phyloP scores from a whole-genome alignment of 2,797 vertebrate species.

The Mormyrus proboscirostris region DNA sequence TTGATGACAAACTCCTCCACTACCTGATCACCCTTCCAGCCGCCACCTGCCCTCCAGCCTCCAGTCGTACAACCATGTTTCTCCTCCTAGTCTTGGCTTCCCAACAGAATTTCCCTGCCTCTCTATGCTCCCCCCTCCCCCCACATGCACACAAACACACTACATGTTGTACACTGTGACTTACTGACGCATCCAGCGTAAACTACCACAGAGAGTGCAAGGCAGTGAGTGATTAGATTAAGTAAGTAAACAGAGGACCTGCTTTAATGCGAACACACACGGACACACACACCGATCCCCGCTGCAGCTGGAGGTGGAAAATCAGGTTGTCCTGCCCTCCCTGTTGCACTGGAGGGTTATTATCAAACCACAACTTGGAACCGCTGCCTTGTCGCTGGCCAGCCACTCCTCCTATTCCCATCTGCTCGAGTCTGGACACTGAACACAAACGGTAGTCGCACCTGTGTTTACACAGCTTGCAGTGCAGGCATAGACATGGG shows the following conservation, averaged over 20 bases:
- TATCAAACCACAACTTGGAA: not conserved
- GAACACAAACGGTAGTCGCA: not conserved
- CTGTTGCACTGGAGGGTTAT: not conserved
- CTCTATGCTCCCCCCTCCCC: not conserved
- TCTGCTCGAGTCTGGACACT: not conserved
- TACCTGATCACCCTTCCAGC: not conserved
- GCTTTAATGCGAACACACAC: not conserved
- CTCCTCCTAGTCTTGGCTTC: not conserved
- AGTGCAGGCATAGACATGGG: not conserved
- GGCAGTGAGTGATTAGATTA: not conserved
- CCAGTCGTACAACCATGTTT: not conserved
- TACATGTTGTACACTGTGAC: not conserved
- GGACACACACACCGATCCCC: not conserved
- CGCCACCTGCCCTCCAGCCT: not conserved
- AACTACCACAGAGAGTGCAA: not conserved
- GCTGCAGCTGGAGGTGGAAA: not conserved
- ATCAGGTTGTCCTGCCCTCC: not conserved
- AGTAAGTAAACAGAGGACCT: not conserved
- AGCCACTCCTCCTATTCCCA: not conserved
- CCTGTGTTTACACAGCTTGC: not conserved
- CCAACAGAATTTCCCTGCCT: not conserved
- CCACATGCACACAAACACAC: not conserved
- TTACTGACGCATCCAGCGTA: not conserved
- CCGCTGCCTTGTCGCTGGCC: not conserved
- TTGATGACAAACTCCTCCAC: not conserved